phyloP scores from a whole-genome alignment of 2,888 invertebrate species.

The Ecdyonurus torrentis region DNA sequence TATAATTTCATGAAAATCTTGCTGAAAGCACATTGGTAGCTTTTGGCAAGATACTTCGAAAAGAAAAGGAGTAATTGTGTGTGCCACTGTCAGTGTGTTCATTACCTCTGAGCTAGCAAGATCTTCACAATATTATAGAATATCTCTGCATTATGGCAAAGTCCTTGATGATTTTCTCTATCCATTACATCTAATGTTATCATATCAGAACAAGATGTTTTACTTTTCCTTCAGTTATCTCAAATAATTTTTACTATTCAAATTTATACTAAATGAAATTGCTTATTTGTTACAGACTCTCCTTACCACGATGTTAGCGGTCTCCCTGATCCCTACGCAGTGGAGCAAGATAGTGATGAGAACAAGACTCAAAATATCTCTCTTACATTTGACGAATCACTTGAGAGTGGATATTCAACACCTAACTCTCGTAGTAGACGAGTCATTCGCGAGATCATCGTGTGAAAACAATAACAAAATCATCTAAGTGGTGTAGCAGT shows the following conservation, averaged over 20 bases:
- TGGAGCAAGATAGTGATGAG: conserved; percentile 52
- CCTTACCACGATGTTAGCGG: conserved; percentile 90
- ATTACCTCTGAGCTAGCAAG: background rate
- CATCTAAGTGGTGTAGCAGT: too few relatives aligned
- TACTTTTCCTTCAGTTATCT: background rate
- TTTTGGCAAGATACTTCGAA: too few relatives aligned
- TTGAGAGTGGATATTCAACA: conserved; percentile 87
- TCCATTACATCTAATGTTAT: too few relatives aligned
- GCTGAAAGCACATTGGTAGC: too few relatives aligned
- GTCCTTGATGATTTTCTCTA: too few relatives aligned
- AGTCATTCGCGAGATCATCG: conserved; percentile 89
- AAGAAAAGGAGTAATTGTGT: too few relatives aligned
- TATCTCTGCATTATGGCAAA: too few relatives aligned
- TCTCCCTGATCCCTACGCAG: conserved; percentile 63
- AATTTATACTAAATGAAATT: conserved; percentile 6
- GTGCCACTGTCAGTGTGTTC: too few relatives aligned
- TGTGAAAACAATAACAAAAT: too few relatives aligned
- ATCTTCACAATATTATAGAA: background rate
- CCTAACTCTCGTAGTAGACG: conserved; percentile 83
- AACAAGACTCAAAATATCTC: conserved; percentile 76
- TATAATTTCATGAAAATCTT: too few relatives aligned
- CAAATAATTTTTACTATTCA: conserved; percentile 10
- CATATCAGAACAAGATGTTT: too few relatives aligned
- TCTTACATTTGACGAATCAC: conserved; percentile 80
- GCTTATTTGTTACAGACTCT: conserved; percentile 46